These are phyloP conservation scores for Dynastes grantii DNA, from an alignment of 2,888 invertebrate species.

Conservation along the genomic window DNA sequence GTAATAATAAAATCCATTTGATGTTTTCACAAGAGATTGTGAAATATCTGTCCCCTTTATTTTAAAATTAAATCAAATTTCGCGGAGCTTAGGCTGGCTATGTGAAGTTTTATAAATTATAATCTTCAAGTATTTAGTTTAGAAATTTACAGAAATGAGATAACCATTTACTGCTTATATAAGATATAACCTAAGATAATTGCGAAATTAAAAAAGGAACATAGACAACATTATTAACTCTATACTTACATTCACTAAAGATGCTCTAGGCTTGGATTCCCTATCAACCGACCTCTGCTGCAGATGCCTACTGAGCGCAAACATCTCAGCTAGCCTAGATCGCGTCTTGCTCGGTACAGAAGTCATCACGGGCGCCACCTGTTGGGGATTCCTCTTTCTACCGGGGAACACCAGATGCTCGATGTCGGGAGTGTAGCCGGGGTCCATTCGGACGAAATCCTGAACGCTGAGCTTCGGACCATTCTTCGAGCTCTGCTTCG, in stretches of 20 bases:
- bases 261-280: slow-evolving; percentile 63
- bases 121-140: too few relatives aligned
- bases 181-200: too few relatives aligned
- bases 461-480: slow-evolving; percentile 66
- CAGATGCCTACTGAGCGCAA: slow-evolving; percentile 70
- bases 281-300: slow-evolving; percentile 68
- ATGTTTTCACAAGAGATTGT: too few relatives aligned
- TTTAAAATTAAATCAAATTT: too few relatives aligned
- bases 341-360: slow-evolving; percentile 62
- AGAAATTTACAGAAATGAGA: too few relatives aligned
- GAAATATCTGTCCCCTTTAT: too few relatives aligned
- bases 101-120: too few relatives aligned
- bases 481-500: slow-evolving; percentile 67
- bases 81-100: too few relatives aligned
- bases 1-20: too few relatives aligned
- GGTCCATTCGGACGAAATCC: slow-evolving; percentile 71
- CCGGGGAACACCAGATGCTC: slow-evolving; percentile 75
- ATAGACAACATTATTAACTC: background rate
- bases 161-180: too few relatives aligned
- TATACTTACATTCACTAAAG: slow-evolving; percentile 64
- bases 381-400: slow-evolving; percentile 68
- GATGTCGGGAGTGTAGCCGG: slow-evolving; percentile 74
- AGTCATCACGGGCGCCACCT: slow-evolving; percentile 68
- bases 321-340: slow-evolving; percentile 73
- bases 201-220: background rate